These are phyloP conservation scores for Melanaphis sacchari DNA, from an alignment of 1,140 invertebrate species.

Conservation along the genomic window DNA sequence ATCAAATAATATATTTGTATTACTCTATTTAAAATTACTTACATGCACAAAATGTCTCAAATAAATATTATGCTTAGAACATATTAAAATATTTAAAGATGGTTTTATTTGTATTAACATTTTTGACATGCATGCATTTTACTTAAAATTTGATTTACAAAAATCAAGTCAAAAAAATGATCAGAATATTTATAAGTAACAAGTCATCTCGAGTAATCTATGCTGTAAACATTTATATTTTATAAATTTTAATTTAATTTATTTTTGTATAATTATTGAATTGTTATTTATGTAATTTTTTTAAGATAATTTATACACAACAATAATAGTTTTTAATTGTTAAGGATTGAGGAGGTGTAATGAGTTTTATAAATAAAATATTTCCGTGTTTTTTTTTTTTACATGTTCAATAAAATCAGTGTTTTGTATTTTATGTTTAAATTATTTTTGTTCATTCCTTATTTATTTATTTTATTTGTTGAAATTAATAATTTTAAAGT, in stretches of 20 bases:
- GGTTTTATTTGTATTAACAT: not conserved
- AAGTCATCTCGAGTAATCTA: not conserved
- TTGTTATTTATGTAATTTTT: conserved; percentile 39
- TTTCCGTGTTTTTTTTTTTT: conserved; percentile 13
- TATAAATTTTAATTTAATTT: conserved; percentile 1
- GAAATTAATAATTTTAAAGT: not conserved
- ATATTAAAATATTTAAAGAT: not conserved
- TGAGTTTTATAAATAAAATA: conserved; percentile 19
- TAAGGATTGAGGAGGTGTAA: conserved; percentile 32
- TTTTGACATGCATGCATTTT: not conserved
- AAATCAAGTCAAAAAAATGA: not conserved
- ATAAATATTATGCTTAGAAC: not conserved
- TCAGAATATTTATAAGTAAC: not conserved
- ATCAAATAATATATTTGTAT: conserved; percentile 13
- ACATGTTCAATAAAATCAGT: not conserved
- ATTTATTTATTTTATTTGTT: not conserved
- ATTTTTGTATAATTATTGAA: conserved; percentile 27
- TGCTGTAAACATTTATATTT: conserved; percentile 20
- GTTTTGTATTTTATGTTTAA: not conserved
- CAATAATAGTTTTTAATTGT: conserved; percentile 16
- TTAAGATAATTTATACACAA: conserved; percentile 18
- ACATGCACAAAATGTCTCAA: not conserved
- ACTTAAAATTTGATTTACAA: not conserved
- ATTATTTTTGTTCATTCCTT: not conserved
- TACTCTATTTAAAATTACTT: not conserved